Evolutionary conservation across 2,797 vertebrate genomes (phyloP).

Genomic region (Anniella stebbinsi): DNA sequence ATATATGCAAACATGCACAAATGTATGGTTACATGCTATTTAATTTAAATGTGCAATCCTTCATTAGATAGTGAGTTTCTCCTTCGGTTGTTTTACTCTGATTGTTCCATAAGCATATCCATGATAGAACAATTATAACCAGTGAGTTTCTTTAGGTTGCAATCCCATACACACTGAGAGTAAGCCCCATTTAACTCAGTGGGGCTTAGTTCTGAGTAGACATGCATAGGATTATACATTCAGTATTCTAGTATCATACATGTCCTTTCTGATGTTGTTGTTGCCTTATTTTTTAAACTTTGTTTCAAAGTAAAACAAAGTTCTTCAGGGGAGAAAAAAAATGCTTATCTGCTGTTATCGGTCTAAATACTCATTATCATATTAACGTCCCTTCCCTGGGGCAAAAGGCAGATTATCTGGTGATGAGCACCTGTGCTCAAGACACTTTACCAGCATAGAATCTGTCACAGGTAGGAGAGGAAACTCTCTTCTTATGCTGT

Average conservation of each 20-base stretch:
- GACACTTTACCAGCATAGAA: too few species aligned
- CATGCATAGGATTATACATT: too few species aligned
- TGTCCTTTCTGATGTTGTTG: not conserved
- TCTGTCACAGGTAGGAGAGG: not conserved
- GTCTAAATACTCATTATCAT: not conserved
- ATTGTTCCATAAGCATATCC: not conserved
- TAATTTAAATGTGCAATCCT: not conserved
- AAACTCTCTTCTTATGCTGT: too few species aligned
- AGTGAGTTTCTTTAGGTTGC: not conserved
- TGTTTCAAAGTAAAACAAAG: not conserved
- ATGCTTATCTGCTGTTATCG: not conserved
- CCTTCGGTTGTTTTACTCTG: not conserved
- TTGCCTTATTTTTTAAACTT: not conserved
- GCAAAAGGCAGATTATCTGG: not conserved
- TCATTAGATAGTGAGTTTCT: not conserved
- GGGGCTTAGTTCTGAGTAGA: too few species aligned
- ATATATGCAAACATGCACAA: too few species aligned
- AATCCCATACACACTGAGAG: too few species aligned
- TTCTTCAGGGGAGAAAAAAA: too few species aligned
- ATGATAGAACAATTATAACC: not conserved
- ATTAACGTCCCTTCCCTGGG: not conserved
- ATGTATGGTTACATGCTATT: too few species aligned
- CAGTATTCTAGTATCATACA: not conserved
- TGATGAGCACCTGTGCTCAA: not conserved
- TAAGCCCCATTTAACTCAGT: too few species aligned